Evolutionary conservation across 2,888 invertebrate species (phyloP), one percentile per base, ranked within the genome.

Genomic region (Mythimna impura): DNA sequence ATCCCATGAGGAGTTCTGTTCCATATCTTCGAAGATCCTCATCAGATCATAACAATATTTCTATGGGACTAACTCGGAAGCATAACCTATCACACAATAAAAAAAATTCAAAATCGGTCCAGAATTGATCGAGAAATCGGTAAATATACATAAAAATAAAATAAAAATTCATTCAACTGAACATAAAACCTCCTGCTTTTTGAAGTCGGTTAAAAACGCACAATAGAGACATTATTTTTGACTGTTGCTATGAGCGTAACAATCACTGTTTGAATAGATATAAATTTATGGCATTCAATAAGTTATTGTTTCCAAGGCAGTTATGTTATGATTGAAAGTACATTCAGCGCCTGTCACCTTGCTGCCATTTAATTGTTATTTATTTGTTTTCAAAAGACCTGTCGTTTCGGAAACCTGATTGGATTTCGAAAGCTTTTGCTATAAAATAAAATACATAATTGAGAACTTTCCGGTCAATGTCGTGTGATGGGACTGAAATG

Each of bases 361-460:
- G 77, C 40, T 52, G 64, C 20, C 20, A 17, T 76, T 43, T 54
- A 25, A 78, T 57, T 52, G n/a, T 71, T 71, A 76, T 55, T 36
- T 55, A 66, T 55, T 60, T 50, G 58, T 62, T 67, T 22, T 58
- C n/a, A 55, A 66, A 75, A 40, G 9, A 66, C 62, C 40, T 50
- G 81, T 80, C 58, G 30, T 58, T 63, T 54, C 34, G 50, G 30
- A 40, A 77, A 80, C 58, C 52, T 80, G 81, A 25, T 50, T 68
- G 12, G 7, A 47, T 80, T 68, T 58, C 54, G 66, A 68, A 80
- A 80, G 55, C n/a, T 54, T 55, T 58, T 50, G 25, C 30, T 40
- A 7, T 52, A 50, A 52, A 43, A 61, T 50, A 62, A 58, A 9
- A 36, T 25, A 57, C 54, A 40, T 50, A 36, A 36, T 40, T 50